Base-by-base conservation (phyloP, 2,113 vertebrate genomes). In the Parus major region DNA sequence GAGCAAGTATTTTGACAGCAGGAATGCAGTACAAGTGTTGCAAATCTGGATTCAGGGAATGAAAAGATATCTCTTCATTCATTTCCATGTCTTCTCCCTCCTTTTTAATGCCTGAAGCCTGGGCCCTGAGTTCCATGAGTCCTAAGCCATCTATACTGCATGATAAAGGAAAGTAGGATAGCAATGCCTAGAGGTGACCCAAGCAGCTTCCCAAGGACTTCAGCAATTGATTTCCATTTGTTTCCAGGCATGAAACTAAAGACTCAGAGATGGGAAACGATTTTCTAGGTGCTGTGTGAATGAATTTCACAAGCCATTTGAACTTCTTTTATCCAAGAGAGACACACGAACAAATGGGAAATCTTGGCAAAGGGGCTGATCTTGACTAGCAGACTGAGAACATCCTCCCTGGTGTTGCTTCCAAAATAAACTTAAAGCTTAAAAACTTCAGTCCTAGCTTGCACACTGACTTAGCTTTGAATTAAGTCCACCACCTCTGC, bases 81-180 rank as follows among this genome's bases (percentile, higher is more conserved):
- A 19, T 33, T 88, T 65, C 41, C 35, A 75, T 22, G 11, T 7
- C 25, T 78, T 81, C 42, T 78, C 14, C 35, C 5, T 42, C 4
- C 35, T 24, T 15, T 65, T 18, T 0, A 2, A 11, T 28, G 21
- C 18, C 68, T 8, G 59, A 59, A 61, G 42, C 25, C 36, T 33
- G 31, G n/a, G 21, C 42, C 15, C 14, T 0, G 22, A 53, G 28
- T 61, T 22, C 59, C 0, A 0, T 4, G 42, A 73, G 25, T 41
- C 50, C 36, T 7, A 29, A 79, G 23, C 7, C 44, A 56, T 7
- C 57, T 28, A 25, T 4, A 12, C 4, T 2, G 2, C 19, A 21
- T 0, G 3, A 23, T 39, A 10, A 25, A 0, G 4, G 52, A 53
- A 44, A 83, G 41, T n/a, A 39, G 33, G 22, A 18, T 8, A 44